A percentile compares a stretch with the other conserved stretches of the same genome.
Conservation (phyloP, 92 coral and sea anemone species). For the Virgularia gustaviana region DNA sequence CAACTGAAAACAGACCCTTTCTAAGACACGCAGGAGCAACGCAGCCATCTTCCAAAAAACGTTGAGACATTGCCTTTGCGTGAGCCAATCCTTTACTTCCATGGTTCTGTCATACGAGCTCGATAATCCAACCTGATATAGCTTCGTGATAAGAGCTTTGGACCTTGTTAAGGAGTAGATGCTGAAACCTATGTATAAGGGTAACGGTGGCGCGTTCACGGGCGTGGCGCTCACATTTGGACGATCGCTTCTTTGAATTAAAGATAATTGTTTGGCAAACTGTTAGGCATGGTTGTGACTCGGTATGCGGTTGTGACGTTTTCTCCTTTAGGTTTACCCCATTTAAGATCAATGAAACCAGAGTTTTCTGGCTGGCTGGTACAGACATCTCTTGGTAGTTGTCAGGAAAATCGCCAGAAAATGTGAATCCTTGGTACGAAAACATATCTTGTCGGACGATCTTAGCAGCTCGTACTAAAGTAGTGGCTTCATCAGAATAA, state of each 20-base stretch:
- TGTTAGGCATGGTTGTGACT: constrained; percentile 50
- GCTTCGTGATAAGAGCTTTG: constrained; percentile 26
- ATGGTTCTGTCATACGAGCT: constrained; percentile 55
- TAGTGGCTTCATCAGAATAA: constrained; percentile 14
- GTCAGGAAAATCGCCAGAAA: constrained; percentile 45
- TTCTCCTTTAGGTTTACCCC: constrained; percentile 49
- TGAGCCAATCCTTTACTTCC: constrained; percentile 46
- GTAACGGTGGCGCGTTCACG: constrained; percentile 56
- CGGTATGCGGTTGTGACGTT: no score
- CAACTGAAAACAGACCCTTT: constrained; percentile 48
- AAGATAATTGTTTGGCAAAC: constrained; percentile 42
- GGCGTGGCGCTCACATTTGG: constrained; percentile 40
- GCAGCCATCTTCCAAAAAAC: constrained; percentile 45
- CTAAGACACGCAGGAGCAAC: constrained; percentile 42
- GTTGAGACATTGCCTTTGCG: constrained; percentile 39
- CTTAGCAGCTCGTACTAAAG: constrained; percentile 40
- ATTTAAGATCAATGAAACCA: constrained; percentile 56
- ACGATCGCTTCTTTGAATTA: constrained; percentile 47
- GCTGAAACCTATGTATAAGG: constrained; percentile 50
- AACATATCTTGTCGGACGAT: constrained; percentile 51
- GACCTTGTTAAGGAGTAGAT: constrained; percentile 55
- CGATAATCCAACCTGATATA: constrained; percentile 53
- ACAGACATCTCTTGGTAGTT: constrained; percentile 42
- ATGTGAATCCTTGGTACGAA: constrained; percentile 34
- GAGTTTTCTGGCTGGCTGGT: constrained; percentile 52